Evolutionary conservation across 1,140 invertebrate species (phyloP).

Genomic region (Andrena cerasifolii): DNA sequence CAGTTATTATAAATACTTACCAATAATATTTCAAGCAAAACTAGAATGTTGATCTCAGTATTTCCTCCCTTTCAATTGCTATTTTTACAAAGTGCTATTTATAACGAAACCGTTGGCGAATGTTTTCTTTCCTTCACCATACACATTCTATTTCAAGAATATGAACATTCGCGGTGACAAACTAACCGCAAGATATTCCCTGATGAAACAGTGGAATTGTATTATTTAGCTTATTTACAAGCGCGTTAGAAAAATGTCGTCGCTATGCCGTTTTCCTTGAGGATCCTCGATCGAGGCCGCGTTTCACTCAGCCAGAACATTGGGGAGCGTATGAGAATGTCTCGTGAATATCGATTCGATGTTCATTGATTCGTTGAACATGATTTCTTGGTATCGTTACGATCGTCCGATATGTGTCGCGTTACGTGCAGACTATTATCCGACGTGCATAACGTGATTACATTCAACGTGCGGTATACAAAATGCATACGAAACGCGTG

Average conservation of each 20-base stretch:
- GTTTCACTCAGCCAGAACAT: slow-evolving; percentile 16
- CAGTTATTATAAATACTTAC: no score
- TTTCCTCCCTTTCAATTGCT: not conserved
- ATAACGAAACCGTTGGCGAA: no score
- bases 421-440: slow-evolving; percentile 1
- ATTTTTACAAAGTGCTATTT: not conserved
- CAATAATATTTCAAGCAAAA: no score
- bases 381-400: slow-evolving; percentile 46
- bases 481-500: not conserved
- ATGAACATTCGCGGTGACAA: not conserved
- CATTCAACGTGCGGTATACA: not conserved
- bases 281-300: slow-evolving; percentile 45
- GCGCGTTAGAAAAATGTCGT: slow-evolving; percentile 35
- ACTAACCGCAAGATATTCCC: not conserved
- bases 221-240: slow-evolving; percentile 2
- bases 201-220: not conserved
- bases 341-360: slow-evolving; percentile 37
- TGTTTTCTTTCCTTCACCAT: not conserved
- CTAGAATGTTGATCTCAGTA: not conserved
- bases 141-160: not conserved
- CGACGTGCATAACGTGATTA: slow-evolving; percentile 8
- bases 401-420: slow-evolving; percentile 32
- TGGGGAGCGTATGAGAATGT: not conserved
- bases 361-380: slow-evolving; percentile 44
- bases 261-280: slow-evolving; percentile 65